Base-by-base conservation (phyloP, 2,113 vertebrate genomes). In the Takifugu flavidus region DNA sequence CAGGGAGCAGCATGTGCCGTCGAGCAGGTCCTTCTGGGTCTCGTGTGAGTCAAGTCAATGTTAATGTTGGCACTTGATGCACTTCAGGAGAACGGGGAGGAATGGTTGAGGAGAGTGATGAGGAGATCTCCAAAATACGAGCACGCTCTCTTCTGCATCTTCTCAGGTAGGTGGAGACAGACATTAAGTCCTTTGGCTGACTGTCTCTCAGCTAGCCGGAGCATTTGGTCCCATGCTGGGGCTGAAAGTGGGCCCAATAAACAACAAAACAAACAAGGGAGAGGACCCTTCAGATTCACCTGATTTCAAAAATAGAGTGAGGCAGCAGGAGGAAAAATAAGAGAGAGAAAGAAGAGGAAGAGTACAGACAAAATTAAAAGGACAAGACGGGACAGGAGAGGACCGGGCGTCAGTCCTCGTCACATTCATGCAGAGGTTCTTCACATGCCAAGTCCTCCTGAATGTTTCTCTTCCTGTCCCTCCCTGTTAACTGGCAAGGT, bases 61-160 rank as follows among this genome's bases (percentile, higher is more conserved):
- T 77, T 65, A 63, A 65, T 14, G 70, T 91, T 92, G 91, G 90
- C 90, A 91, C 89, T 89, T 91, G 73, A 86, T 28, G 82, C 88
- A 89, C 87, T 85, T 89, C 78, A 77, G 63, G 71, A 70, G 62
- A 29, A 49, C 54, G 63, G 43, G 65, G 53, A 53, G 56, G 51
- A 56, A 28, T 7, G 56, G 49, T 39, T 28, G 39, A 4, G 13
- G 44, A 45, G 31, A 20, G 12, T 4, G 56, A 57, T 10, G 25
- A 29, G 64, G n/a, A 49, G 53, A 46, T 51, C 61, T 59, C n/a
- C 47, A 82, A 76, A 71, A 75, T 67, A 67, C 31, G 1, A n/a
- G n/a, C 7, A 6, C 26, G 13, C 13, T 45, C 49, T 54, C 56
- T 8, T 71, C 67, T 20, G 45, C 44, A 25, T 45, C 34, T 6